Base-by-base conservation (phyloP, 1,140 invertebrate genomes). In the Drosophila bifasciata region DNA sequence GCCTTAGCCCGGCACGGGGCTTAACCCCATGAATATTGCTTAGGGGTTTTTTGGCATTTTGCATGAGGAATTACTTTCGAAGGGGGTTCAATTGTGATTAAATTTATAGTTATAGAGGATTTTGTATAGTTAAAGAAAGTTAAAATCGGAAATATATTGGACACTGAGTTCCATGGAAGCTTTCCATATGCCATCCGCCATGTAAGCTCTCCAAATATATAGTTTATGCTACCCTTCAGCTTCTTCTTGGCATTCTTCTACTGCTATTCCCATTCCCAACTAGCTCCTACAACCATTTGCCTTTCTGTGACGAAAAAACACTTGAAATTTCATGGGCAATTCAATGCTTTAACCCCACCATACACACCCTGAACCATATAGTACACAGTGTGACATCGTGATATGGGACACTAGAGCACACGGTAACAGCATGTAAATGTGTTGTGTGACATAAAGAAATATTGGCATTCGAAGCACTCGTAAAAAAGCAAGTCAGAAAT, bases 391-490 rank as follows among this genome's bases (percentile, higher is more conserved):
- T 39, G 69, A 48, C 51, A 67, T 59, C 49, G 28, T 3, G 28
- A 67, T 28, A 39, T 60, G 56, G 60, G 57, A 76, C 43, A 61
- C 60, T 58, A 41, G 21, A 43, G 64, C n/a, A n/a, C n/a, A n/a
- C n/a, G 25, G 16, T 45, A 51, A 53, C 11, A 62, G 60, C 81
- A 86, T 88, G 78, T 88, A 78, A 88, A 86, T 85, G 81, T 71
- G 67, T 59, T 76, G 75, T 78, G 15, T 50, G 59, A 86, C 76
- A 81, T 73, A 76, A 76, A 80, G 58, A 62, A 49, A 83, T 81
- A 77, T 81, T 63, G 79, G 72, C 78, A 72, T 81, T 68, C 49
- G 0, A 13, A 13, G 8, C 11, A 36, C 32, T 13, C 63, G 50
- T 39, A 63, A 80, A 83, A 83, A 81, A 63, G 70, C 73, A 73